These are phyloP conservation scores for Periparus ater DNA, from an alignment of 2,797 vertebrate species.

Conservation along the genomic window DNA sequence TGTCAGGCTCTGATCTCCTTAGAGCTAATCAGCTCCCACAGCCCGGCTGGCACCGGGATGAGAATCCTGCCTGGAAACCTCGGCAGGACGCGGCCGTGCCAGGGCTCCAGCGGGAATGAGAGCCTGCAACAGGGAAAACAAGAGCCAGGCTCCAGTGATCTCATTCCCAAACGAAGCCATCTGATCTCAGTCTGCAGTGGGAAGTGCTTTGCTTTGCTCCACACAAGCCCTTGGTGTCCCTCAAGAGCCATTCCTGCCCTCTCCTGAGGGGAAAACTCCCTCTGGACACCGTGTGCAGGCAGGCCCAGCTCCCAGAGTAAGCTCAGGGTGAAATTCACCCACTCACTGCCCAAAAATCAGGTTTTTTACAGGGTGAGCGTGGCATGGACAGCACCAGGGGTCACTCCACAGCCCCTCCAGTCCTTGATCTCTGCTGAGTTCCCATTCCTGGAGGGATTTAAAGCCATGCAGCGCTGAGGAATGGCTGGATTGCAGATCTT, in stretches of 20 bases:
- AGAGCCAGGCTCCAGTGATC: not conserved
- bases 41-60: not conserved
- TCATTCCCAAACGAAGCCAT: rapidly evolving
- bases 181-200: not conserved
- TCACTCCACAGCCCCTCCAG: not conserved
- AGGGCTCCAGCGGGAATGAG: not conserved
- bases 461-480: no score
- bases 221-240: not conserved
- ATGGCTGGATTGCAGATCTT: no score
- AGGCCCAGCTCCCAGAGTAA: rapidly evolving
- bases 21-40: not conserved
- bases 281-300: not conserved
- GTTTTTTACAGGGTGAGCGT: rapidly evolving
- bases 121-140: not conserved
- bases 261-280: not conserved
- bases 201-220: not conserved
- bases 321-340: not conserved
- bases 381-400: rapidly evolving
- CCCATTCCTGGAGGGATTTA: no score
- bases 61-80: not conserved
- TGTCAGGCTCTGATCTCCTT: not conserved
- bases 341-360: rapidly evolving
- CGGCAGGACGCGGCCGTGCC: not conserved
- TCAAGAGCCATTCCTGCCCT: not conserved
- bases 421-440: not conserved